Percentiles rank a stretch among this genome's conserved stretches.
Conservation (phyloP, 2,888 invertebrate genomes). For the Drosophila nr. medialis region DNA sequence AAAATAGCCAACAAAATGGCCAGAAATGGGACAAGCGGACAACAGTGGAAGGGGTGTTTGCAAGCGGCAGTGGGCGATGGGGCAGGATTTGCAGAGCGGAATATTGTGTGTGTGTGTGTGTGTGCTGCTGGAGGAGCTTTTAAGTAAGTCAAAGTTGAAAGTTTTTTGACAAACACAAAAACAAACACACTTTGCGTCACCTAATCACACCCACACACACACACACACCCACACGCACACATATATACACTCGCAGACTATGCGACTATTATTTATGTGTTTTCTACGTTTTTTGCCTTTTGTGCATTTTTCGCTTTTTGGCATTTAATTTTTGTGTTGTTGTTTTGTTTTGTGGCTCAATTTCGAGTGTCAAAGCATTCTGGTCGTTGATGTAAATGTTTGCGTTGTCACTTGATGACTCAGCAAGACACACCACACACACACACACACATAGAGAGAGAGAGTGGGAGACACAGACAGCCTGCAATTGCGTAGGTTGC, state of each 20-base stretch:
- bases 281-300: conserved; percentile 69
- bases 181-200: conserved; percentile 3
- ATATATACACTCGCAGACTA: neutral
- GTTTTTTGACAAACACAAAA: conserved; percentile 31
- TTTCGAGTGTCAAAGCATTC: conserved; percentile 72
- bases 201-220: conserved; percentile 13
- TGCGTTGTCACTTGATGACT: conserved; percentile 61
- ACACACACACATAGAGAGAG: neutral
- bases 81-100: neutral
- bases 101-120: conserved; percentile 3
- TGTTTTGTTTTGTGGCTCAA: conserved; percentile 62
- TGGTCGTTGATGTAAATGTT: conserved; percentile 34
- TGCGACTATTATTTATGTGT: conserved; percentile 73
- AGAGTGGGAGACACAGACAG: neutral
- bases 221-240: neutral
- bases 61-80: neutral
- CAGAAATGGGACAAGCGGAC: conserved; percentile 10
- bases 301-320: conserved; percentile 70
- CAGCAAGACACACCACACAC: conserved; percentile 53
- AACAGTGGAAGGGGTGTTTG: neutral
- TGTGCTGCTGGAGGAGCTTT: conserved; percentile 21
- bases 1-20: conserved; percentile 62
- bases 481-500: conserved; percentile 39
- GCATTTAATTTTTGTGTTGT: conserved; percentile 58
- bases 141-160: conserved; percentile 54